Percentiles rank a stretch among this genome's conserved stretches.
Conservation (phyloP, 2,888 invertebrate species). For the Leistus spinibarbis region DNA sequence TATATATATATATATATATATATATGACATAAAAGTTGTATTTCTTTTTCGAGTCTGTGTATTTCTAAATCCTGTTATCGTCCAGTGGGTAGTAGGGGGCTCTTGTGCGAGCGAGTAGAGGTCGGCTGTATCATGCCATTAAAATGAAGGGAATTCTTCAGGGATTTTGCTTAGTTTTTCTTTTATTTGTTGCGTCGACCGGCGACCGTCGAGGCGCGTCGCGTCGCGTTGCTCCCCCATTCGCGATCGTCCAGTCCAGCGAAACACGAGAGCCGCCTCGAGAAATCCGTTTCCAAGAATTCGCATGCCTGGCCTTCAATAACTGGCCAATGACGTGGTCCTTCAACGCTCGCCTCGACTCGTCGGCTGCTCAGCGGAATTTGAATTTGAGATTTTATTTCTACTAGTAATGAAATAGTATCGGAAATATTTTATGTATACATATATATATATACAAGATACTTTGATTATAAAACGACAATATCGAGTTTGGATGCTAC, state of each 20-base stretch:
- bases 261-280: not conserved
- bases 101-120: conserved; percentile 41
- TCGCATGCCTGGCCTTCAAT: conserved; percentile 52
- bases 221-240: not conserved
- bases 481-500: not conserved
- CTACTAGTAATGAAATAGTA: conserved; percentile 50
- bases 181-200: conserved; percentile 46
- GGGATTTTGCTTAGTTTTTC: conserved; percentile 48
- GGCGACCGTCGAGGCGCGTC: conserved; percentile 42
- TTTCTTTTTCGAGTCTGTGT: not conserved
- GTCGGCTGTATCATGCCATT: conserved; percentile 45
- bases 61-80: conserved; percentile 28
- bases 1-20: too few species aligned
- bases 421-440: conserved; percentile 37
- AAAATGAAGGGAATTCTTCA: conserved; percentile 49
- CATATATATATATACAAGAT: too few species aligned
- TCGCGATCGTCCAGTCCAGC: not conserved
- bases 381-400: conserved; percentile 22
- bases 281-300: conserved; percentile 45
- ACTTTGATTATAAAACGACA: not conserved
- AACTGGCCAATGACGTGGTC: conserved; percentile 50
- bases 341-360: conserved; percentile 30
- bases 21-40: not conserved
- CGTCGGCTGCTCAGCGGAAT: conserved; percentile 7
- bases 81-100: conserved; percentile 39